Evolutionary conservation across 2,113 vertebrate genomes (phyloP).

Genomic region (Myxocyprinus asiaticus): DNA sequence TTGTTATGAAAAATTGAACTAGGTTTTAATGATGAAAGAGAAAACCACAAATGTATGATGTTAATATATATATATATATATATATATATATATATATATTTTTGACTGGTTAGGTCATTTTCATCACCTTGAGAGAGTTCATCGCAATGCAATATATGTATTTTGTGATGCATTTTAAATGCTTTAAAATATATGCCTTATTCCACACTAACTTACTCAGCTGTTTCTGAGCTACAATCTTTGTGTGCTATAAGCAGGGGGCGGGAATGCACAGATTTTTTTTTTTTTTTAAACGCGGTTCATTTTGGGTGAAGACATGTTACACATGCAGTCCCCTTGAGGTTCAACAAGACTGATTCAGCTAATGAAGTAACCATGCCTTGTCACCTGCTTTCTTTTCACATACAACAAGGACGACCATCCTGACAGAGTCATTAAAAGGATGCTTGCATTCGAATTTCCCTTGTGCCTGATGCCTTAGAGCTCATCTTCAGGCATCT

Average conservation of each 20-base stretch:
- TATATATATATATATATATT: no score
- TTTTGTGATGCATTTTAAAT: background rate
- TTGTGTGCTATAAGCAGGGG: background rate
- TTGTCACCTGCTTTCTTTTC: conserved; percentile 40
- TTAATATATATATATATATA: no score
- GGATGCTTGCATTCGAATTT: conserved; percentile 11
- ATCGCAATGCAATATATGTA: background rate
- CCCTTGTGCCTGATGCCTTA: conserved; percentile 26
- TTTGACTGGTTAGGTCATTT: background rate
- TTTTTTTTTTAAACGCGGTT: conserved; percentile 11
- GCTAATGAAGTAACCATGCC: conserved; percentile 51
- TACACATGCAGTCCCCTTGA: background rate
- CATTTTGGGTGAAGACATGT: conserved; percentile 16
- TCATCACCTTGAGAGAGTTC: background rate
- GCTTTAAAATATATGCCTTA: no score
- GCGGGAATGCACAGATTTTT: background rate
- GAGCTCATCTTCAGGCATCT: conserved; percentile 1
- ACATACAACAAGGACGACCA: conserved; percentile 29
- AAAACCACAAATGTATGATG: background rate
- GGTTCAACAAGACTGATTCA: conserved; percentile 25
- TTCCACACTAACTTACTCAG: background rate
- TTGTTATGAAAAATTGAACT: background rate
- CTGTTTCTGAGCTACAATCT: background rate
- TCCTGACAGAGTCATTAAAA: conserved; percentile 41
- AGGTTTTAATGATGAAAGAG: background rate